These are phyloP conservation scores for Cydia strobilella DNA, from an alignment of 1,140 invertebrate species.

Conservation along the genomic window DNA sequence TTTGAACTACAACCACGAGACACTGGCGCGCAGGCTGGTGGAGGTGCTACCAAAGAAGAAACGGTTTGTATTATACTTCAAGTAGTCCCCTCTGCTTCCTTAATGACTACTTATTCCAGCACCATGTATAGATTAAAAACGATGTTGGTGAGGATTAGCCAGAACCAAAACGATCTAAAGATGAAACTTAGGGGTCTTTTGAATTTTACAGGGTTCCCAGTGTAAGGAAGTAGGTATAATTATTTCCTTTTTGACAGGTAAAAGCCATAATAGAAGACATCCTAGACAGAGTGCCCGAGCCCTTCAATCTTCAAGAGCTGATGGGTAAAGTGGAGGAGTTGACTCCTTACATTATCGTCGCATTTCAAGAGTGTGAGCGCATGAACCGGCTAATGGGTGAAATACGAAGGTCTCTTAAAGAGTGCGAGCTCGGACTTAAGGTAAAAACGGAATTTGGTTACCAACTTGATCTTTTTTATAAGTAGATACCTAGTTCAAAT, in stretches of 20 bases:
- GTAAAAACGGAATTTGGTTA: slow-evolving; percentile 62
- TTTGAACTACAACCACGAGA: slow-evolving; percentile 96
- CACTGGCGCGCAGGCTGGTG: slow-evolving; percentile 83
- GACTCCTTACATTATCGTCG: slow-evolving; percentile 95
- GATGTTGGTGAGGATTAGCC: no score
- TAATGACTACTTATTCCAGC: no score
- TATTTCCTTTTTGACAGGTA: slow-evolving; percentile 79
- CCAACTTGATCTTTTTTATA: background rate
- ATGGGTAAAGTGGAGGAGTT: slow-evolving; percentile 93
- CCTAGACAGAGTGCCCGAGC: slow-evolving; percentile 92
- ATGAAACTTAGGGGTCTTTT: no score
- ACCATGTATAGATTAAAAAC: no score
- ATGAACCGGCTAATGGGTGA: slow-evolving; percentile 94
- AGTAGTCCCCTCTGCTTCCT: no score
- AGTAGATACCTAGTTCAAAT: no score
- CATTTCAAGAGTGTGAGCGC: slow-evolving; percentile 96
- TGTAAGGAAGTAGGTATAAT: background rate
- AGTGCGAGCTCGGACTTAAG: slow-evolving; percentile 93
- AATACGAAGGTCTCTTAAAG: slow-evolving; percentile 89
- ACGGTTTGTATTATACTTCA: slow-evolving; percentile 81
- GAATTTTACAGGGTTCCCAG: no score
- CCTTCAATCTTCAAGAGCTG: slow-evolving; percentile 93
- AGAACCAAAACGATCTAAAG: no score
- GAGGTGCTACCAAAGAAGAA: slow-evolving; percentile 88
- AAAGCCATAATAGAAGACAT: slow-evolving; percentile 92